Evolutionary conservation across 2,797 vertebrate species (phyloP), one percentile per base, ranked within the genome.

Genomic region (Limnodromus scolopaceus): DNA sequence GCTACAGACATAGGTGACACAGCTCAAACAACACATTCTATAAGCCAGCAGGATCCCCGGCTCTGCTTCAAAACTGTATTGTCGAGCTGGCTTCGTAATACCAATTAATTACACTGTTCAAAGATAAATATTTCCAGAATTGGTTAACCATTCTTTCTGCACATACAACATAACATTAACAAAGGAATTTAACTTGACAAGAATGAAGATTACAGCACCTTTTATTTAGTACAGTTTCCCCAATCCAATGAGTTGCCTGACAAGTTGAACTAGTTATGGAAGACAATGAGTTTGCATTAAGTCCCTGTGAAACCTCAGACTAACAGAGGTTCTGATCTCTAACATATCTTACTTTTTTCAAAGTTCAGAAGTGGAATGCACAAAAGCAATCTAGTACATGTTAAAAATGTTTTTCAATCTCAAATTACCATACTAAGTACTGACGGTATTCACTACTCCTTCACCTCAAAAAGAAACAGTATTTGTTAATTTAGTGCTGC

Each of bases 171-270:
- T 24, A 91, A 61, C n/a, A 77, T 28, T 61, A 90, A 86, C 14
- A 69, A 57, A 97, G 78, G 90, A 97, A 94, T 87, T 96, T 89
- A 96, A 93, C 85, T 91, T 94, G 64, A 97, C 94, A 92, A 96
- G 46, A 89, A 92, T 14, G 34, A 94, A 95, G 90, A 97, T 95
- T 97, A 97, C 94, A 97, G 96, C 96, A 97, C 95, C 96, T 95
- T 97, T 97, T 96, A 97, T 97, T 97, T 95, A 95, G 81, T 95
- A 95, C 85, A 95, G 84, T 93, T 96, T 71, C 84, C 93, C 64
- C 92, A 71, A n/a, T 87, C 68, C 77, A 80, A 10, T 81, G 91
- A 85, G 88, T 96, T 92, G 88, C 95, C 92, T 96, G 96, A 95
- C 94, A 96, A 79, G 72, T 84, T 94, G 74, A 93, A 92, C 82